These are phyloP conservation scores for Protonibea diacanthus DNA, from an alignment of 2,797 vertebrate genomes.

Conservation along the genomic window DNA sequence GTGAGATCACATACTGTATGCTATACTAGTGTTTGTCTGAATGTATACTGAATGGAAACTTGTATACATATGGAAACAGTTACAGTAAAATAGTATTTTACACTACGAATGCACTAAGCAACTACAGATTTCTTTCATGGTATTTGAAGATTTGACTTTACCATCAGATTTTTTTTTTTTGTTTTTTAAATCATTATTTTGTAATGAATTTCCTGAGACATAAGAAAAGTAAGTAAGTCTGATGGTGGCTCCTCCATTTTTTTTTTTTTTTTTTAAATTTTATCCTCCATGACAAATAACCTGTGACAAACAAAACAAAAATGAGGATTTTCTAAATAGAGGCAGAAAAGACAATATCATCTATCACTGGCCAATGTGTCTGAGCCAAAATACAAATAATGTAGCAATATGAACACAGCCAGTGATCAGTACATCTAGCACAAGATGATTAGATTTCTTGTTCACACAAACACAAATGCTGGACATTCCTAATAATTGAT, in stretches of 20 bases:
- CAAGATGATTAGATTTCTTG: not conserved
- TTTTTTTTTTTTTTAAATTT: not conserved
- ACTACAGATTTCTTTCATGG: not conserved
- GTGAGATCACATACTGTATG: not conserved
- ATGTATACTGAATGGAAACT: not conserved
- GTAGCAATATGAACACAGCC: not conserved
- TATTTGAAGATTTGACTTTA: not conserved
- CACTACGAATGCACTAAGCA: not conserved
- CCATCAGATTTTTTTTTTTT: not conserved
- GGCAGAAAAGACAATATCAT: not conserved
- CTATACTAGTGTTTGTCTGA: not conserved
- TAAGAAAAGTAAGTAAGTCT: not conserved
- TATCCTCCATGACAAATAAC: not conserved
- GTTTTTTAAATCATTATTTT: not conserved
- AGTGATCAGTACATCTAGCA: conserved; percentile 2
- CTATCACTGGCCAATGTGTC: not conserved
- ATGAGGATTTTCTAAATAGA: not conserved
- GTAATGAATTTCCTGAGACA: not conserved
- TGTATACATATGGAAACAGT: not conserved
- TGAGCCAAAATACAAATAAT: conserved; percentile 20
- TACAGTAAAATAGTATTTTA: not conserved
- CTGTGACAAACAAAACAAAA: not conserved
- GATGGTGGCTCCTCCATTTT: not conserved
- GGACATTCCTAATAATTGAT: not conserved
- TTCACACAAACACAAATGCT: not conserved